These are phyloP conservation scores for Colinus virginianus DNA, from an alignment of 2,113 vertebrate genomes.

Conservation along the genomic window DNA sequence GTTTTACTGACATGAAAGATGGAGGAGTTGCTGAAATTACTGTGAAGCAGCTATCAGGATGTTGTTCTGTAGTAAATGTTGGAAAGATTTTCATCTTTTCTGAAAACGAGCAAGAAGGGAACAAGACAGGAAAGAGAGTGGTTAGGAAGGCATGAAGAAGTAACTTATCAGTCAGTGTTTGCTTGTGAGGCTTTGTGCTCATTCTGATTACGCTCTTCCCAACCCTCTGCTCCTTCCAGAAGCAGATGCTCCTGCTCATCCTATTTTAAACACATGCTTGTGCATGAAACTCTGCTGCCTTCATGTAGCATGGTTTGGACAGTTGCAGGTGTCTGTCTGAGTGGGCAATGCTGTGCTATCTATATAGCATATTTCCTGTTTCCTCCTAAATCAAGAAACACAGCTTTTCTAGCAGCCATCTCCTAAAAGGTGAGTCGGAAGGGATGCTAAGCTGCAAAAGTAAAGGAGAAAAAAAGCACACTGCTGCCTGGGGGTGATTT, in stretches of 20 bases:
- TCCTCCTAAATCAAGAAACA: neutral
- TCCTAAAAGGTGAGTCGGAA: neutral
- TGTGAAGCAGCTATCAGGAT: neutral
- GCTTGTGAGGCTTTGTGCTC: neutral
- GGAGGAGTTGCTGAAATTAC: neutral
- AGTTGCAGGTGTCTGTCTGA: neutral
- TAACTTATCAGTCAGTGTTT: neutral
- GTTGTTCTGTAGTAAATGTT: neutral
- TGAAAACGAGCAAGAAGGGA: neutral
- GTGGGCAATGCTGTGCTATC: neutral
- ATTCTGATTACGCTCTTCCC: neutral
- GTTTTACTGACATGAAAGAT: neutral
- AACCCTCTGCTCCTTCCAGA: neutral
- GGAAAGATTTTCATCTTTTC: neutral
- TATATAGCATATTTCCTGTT: neutral
- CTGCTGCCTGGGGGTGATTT: neutral
- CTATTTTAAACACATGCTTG: neutral
- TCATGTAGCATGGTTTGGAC: neutral
- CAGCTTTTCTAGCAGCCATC: neutral
- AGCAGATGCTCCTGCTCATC: neutral
- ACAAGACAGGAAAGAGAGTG: neutral
- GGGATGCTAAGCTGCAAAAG: neutral
- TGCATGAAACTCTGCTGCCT: neutral
- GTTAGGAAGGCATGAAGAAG: neutral
- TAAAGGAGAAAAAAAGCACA: neutral